Evolutionary conservation across 1,140 invertebrate species (phyloP).

Genomic region (Venustaconcha ellipsiformis): DNA sequence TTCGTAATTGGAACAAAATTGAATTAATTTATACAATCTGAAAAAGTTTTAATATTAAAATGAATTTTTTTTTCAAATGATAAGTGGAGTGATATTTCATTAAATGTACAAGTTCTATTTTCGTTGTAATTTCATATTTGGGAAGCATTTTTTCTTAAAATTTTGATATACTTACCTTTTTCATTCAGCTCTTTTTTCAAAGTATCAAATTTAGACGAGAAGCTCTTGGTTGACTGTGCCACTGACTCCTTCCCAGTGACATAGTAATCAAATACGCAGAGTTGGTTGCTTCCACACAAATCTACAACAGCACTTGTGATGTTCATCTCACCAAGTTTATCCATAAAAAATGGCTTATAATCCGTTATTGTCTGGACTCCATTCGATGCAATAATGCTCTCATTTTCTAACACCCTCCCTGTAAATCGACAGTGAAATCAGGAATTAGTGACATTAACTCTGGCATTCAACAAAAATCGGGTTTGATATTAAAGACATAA

Average conservation of each 20-base stretch:
- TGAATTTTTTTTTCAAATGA: no score
- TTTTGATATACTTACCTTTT: constrained; percentile 37
- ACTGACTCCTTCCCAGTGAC: constrained; percentile 51
- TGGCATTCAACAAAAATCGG: not conserved
- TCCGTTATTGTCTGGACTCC: not conserved
- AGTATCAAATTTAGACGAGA: constrained; percentile 49
- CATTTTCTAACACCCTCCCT: constrained; percentile 33
- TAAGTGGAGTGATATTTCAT: no score
- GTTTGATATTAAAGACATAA: not conserved
- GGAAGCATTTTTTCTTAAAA: no score
- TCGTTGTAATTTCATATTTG: no score
- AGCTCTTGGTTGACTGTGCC: constrained; percentile 47
- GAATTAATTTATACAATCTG: no score
- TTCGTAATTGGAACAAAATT: no score
- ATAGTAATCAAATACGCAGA: constrained; percentile 56
- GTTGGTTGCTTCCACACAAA: constrained; percentile 50
- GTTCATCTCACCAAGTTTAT: constrained; percentile 17
- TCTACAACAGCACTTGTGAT: constrained; percentile 32
- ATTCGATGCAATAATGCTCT: constrained; percentile 28
- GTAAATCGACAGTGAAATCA: not conserved
- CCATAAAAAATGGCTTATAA: constrained; percentile 39
- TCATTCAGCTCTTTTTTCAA: constrained; percentile 42
- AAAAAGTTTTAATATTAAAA: no score
- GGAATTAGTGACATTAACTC: no score
- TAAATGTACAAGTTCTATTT: no score